Evolutionary conservation across 2,797 vertebrate species (phyloP).

Genomic region (Caiman crocodilus): DNA sequence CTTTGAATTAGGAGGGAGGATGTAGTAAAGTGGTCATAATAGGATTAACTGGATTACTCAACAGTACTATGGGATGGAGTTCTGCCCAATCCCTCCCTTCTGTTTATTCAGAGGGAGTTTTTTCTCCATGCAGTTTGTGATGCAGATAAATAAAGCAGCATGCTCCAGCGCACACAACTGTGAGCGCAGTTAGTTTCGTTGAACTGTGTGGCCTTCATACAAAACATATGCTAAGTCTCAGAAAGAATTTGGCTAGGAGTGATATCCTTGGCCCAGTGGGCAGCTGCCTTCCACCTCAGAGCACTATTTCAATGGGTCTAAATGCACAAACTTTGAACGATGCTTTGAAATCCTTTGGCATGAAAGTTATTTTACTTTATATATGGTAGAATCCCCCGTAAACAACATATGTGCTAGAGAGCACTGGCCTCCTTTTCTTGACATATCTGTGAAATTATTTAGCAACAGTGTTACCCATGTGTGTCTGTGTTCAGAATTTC

Average conservation of each 20-base stretch:
- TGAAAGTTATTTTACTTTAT: constrained; percentile 38
- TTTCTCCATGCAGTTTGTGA: too few relatives aligned
- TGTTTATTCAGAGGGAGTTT: too few relatives aligned
- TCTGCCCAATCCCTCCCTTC: too few relatives aligned
- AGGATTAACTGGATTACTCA: too few relatives aligned
- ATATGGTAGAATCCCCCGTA: constrained; percentile 10
- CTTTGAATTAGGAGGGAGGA: too few relatives aligned
- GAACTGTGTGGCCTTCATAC: background rate
- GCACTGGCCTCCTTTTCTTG: constrained; percentile 27
- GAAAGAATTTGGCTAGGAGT: background rate
- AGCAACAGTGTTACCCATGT: constrained; percentile 37
- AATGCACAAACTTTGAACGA: background rate
- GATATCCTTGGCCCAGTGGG: background rate
- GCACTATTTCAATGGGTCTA: constrained; percentile 6
- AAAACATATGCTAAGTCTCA: background rate
- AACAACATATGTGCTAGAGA: constrained; percentile 10
- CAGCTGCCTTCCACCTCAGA: background rate
- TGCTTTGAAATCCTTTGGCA: background rate
- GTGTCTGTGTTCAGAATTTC: constrained; percentile 38
- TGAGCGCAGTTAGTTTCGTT: background rate
- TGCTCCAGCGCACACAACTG: background rate
- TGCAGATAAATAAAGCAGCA: too few relatives aligned
- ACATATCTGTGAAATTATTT: constrained; percentile 30
- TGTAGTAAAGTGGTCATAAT: too few relatives aligned
- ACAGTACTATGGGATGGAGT: too few relatives aligned